Conservation (phyloP, 2,797 vertebrate species). For the Rhabdomys pumilio region DNA sequence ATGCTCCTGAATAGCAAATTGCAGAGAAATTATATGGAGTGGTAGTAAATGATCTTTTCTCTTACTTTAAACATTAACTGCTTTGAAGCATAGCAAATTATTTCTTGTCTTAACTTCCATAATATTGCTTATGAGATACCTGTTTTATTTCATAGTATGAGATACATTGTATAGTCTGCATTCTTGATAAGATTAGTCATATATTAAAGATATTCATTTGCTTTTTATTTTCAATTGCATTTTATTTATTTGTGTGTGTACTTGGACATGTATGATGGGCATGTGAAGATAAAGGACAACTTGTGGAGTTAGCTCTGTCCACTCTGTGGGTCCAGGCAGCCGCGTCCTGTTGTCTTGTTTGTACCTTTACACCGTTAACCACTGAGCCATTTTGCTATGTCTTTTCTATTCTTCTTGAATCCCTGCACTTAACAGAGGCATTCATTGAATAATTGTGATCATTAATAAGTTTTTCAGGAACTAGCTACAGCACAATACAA, state of each 20-base stretch:
- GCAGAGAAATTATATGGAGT: conserved; percentile 46
- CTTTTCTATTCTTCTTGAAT: conserved; percentile 1
- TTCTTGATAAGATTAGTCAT: not conserved
- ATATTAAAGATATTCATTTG: conserved; percentile 45
- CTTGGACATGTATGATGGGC: not conserved
- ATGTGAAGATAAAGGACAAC: not conserved
- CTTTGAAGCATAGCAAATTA: not conserved
- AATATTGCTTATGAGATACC: not conserved
- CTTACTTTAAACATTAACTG: conserved; percentile 31
- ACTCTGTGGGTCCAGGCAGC: not conserved
- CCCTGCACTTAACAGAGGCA: not conserved
- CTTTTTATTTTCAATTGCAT: conserved; percentile 10
- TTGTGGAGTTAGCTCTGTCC: not conserved
- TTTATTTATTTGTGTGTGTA: not conserved
- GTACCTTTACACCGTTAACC: not conserved
- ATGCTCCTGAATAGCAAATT: conserved; percentile 23
- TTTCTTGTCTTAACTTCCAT: conserved; percentile 25
- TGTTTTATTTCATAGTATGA: conserved; percentile 15
- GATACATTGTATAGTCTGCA: not conserved
- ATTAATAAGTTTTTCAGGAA: not conserved
- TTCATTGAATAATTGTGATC: conserved; percentile 34
- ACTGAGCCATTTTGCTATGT: not conserved
- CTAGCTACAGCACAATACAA: not conserved
- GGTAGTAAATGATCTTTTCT: not conserved
- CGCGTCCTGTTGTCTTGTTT: not conserved